Base-by-base conservation (phyloP, 1,140 invertebrate species). In the Conopomorpha cramerella region DNA sequence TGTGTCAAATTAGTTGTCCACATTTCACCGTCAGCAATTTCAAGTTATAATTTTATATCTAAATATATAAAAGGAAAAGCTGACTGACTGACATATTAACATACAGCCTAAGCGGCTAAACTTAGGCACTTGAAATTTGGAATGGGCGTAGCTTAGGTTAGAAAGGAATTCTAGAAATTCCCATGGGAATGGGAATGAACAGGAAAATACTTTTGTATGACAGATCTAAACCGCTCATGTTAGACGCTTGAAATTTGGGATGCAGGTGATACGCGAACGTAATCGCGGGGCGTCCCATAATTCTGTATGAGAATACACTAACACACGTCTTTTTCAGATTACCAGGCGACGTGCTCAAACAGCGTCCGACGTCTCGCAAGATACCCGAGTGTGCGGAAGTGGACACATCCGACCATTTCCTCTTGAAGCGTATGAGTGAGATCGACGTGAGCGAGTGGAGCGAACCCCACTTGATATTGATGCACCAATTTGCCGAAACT, bases 401-500 rank as follows among this genome's bases (percentile, higher is more conserved):
- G 0, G 52, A 58, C 2, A 36, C 55, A 0, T 27, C 38, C 1
- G 48, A 56, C 1, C 61, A 71, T 18, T 71, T 67, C 43, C 64
- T 50, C 15, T 19, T 60, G 10, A 53, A 70, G 31, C 49, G 55
- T 2, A 23, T 74, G 0, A 39, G 31, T 8, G 37, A 41, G 2
- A 40, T 70, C 3, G 51, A 59, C 19, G 31, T 43, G 0, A 51
- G 54, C 1, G 52, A 47, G 10, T 71, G 66, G 70, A n/a, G n/a
- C n/a, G 49, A 62, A 19, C 62, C 62, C 1, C 38, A 61, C 1
- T 35, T 62, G 13, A 62, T 40, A 3, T 39, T 74, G 8, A 68
- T 67, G 53, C 62, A 70, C n/a, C 57, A 71, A 36, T 60, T 70
- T 31, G 49, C 58, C 1, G 70, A 70, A 34, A 38, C 63, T 26